Percentiles rank a stretch among this genome's conserved stretches.
Evolutionary conservation across 2,113 vertebrate genomes (phyloP).

Genomic region (Phalacrocorax pelagicus): DNA sequence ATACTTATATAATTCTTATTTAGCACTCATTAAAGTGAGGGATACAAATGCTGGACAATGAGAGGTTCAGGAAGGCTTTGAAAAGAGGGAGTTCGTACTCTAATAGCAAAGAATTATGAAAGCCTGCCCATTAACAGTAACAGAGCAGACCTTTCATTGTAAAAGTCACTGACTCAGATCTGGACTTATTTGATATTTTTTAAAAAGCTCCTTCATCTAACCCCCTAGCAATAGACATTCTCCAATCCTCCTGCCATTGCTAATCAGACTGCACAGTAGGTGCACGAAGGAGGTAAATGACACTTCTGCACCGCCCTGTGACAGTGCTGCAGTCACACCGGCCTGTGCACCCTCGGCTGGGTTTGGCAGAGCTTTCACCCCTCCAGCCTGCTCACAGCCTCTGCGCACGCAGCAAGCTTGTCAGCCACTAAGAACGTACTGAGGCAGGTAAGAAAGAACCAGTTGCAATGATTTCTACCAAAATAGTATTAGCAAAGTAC

Average conservation of each 20-base stretch:
- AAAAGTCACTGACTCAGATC: conserved; percentile 70
- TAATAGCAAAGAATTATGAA: conserved; percentile 69
- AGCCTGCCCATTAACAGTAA: conserved; percentile 66
- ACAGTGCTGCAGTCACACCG: background rate
- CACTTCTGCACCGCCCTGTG: background rate
- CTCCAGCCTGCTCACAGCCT: background rate
- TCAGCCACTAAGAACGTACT: rapidly evolving
- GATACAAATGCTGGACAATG: conserved; percentile 76
- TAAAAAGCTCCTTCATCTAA: conserved; percentile 32
- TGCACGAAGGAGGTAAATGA: background rate
- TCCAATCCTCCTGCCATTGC: background rate
- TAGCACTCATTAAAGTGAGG: conserved; percentile 77
- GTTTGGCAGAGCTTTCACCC: background rate
- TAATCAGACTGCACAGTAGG: background rate
- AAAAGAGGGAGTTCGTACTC: conserved; percentile 64
- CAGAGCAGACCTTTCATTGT: conserved; percentile 71
- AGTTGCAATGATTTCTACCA: background rate
- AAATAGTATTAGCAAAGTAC: background rate
- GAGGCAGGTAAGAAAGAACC: background rate
- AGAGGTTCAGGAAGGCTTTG: conserved; percentile 68
- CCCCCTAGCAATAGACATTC: background rate
- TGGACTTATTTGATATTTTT: conserved; percentile 70
- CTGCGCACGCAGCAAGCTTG: rapidly evolving
- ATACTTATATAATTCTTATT: conserved; percentile 80
- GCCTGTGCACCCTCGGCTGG: background rate